These are phyloP conservation scores for Polydrusus cervinus DNA, from an alignment of 2,888 invertebrate species.

Conservation along the genomic window DNA sequence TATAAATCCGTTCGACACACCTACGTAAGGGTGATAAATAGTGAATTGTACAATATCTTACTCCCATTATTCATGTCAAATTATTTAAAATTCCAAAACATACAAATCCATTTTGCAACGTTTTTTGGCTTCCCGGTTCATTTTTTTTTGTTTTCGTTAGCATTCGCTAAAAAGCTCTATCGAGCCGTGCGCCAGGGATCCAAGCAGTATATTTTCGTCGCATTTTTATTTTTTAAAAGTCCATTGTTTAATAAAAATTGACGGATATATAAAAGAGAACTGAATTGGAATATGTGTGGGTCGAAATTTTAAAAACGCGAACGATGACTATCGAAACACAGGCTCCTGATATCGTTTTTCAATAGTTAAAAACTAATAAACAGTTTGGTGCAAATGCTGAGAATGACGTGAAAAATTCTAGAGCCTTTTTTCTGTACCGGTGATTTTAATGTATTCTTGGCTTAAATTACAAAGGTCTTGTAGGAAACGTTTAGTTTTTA, in stretches of 20 bases:
- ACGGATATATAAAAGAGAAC: slow-evolving; percentile 43
- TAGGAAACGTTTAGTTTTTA: too few species aligned
- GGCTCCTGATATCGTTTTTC: slow-evolving; percentile 23
- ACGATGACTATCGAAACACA: slow-evolving; percentile 22
- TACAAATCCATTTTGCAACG: slow-evolving; percentile 7
- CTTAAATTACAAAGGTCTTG: too few species aligned
- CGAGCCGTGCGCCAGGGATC: slow-evolving; percentile 17
- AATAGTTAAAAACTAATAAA: slow-evolving; percentile 36
- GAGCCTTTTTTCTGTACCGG: background rate
- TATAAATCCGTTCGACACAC: too few species aligned
- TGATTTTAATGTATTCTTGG: too few species aligned
- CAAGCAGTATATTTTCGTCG: slow-evolving; percentile 30
- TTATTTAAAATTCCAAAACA: background rate
- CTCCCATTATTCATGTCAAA: background rate
- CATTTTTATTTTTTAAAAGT: slow-evolving; percentile 41
- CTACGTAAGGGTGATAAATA: too few species aligned
- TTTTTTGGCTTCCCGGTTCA: background rate
- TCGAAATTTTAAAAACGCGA: slow-evolving; percentile 15
- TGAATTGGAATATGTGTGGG: slow-evolving; percentile 19
- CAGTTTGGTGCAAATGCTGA: background rate
- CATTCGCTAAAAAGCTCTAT: slow-evolving; percentile 22
- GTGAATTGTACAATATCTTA: too few species aligned
- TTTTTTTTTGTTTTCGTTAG: slow-evolving; percentile 12
- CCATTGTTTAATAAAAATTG: slow-evolving; percentile 49
- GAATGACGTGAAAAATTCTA: slow-evolving; percentile 3